A percentile compares a stretch with the other conserved stretches of the same genome.
Evolutionary conservation across 2,113 vertebrate genomes (phyloP).

Genomic region (Dicaeum eximium): DNA sequence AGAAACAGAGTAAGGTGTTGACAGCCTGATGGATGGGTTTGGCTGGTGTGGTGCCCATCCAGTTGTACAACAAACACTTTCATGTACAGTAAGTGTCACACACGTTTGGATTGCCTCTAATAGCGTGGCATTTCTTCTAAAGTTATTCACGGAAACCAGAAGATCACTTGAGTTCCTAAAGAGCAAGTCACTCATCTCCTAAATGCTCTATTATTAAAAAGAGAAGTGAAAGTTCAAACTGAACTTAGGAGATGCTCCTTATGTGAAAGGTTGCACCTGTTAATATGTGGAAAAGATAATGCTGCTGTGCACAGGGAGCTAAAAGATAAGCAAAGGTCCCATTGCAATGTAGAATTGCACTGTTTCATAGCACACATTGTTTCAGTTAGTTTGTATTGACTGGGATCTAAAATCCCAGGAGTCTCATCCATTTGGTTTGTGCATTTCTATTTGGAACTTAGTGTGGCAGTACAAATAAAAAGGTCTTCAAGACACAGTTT

Average conservation of each 20-base stretch:
- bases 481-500: not conserved
- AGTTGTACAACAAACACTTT: not conserved
- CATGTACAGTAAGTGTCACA: not conserved
- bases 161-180: not conserved
- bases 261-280: not conserved
- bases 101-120: not conserved
- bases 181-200: not conserved
- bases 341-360: not conserved
- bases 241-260: not conserved
- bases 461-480: not conserved
- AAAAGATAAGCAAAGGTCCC: not conserved
- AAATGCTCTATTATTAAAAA: not conserved
- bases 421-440: not conserved
- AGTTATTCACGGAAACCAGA: not conserved
- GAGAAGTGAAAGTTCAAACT: not conserved
- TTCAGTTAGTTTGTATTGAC: not conserved
- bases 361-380: not conserved
- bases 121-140: not conserved
- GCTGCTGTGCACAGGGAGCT: not conserved
- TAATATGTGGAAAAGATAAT: not conserved
- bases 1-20: constrained; percentile 24
- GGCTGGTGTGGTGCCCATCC: not conserved
- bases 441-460: not conserved
- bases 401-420: not conserved
- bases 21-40: constrained; percentile 37